phyloP scores from a whole-genome alignment of 2,888 invertebrate species.

The Margaritifera margaritifera region DNA sequence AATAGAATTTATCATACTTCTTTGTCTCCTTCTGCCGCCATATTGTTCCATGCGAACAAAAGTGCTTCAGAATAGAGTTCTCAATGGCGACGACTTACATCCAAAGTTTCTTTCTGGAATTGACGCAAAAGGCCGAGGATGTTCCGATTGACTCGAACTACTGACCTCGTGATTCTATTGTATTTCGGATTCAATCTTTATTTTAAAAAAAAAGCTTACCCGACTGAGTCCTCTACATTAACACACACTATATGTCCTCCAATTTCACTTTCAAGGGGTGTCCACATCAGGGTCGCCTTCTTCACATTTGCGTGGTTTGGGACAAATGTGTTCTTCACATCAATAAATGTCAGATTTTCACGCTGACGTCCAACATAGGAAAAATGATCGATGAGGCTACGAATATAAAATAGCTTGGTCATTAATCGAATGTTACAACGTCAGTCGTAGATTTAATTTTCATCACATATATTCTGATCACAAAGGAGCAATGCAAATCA shows the following conservation, averaged over 20 bases:
- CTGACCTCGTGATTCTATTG: background rate
- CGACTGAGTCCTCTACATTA: conserved; percentile 17
- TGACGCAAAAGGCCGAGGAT: background rate
- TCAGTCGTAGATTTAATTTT: no score
- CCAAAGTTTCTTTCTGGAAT: conserved; percentile 5
- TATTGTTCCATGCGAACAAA: no score
- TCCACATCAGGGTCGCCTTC: conserved; percentile 20
- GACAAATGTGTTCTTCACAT: background rate
- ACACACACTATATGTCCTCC: conserved; percentile 27
- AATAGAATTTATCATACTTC: no score
- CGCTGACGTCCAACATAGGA: conserved; percentile 6
- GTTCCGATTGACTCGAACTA: no score
- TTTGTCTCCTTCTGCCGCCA: no score
- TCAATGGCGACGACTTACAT: no score
- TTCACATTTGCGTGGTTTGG: conserved; percentile 2
- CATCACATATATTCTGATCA: no score
- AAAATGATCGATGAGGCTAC: conserved; percentile 8
- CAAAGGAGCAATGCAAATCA: no score
- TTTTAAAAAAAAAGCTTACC: conserved; percentile 22
- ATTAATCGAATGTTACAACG: no score
- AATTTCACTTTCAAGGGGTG: conserved; percentile 11
- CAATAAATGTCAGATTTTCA: conserved; percentile 10
- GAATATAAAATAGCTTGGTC: no score
- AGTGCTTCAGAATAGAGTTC: no score
- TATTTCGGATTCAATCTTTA: conserved; percentile 15